Evolutionary conservation across 2,888 invertebrate genomes (phyloP).

Genomic region (Netelia virgata): DNA sequence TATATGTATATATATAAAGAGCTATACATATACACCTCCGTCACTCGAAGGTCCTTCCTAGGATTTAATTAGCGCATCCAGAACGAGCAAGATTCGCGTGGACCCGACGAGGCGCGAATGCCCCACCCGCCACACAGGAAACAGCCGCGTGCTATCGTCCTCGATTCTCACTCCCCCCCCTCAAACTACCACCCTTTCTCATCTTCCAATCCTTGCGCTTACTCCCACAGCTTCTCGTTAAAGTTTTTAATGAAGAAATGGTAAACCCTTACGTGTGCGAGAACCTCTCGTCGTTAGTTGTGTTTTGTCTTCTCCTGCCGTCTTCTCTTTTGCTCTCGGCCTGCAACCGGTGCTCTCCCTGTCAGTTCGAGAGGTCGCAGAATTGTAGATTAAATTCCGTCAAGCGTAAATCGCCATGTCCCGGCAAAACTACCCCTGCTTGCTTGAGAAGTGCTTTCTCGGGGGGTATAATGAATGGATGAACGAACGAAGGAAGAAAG

Average conservation of each 20-base stretch:
- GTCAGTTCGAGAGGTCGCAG: conserved; percentile 36
- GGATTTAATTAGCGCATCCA: conserved; percentile 82
- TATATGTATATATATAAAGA: background rate
- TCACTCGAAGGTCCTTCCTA: conserved; percentile 74
- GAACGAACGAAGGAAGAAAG: background rate
- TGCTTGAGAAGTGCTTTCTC: conserved; percentile 19
- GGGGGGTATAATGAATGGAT: conserved; percentile 39
- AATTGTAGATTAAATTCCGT: conserved; percentile 61
- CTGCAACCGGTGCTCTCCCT: conserved; percentile 5
- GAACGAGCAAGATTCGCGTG: conserved; percentile 76
- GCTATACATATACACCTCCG: conserved; percentile 37
- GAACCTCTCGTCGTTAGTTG: conserved; percentile 52
- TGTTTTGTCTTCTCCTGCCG: conserved; percentile 55
- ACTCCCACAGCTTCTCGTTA: conserved; percentile 53
- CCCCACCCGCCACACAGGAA: conserved; percentile 41
- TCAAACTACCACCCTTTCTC: conserved; percentile 28
- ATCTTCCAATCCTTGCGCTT: conserved; percentile 40
- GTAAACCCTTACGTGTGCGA: conserved; percentile 63
- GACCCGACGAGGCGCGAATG: conserved; percentile 59
- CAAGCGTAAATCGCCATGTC: conserved; percentile 38
- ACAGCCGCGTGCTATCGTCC: conserved; percentile 54
- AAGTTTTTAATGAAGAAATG: conserved; percentile 69
- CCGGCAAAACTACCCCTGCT: conserved; percentile 37
- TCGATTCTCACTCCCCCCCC: conserved; percentile 52
- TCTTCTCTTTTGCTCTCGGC: conserved; percentile 6